Conservation (phyloP, 2,888 invertebrate genomes). For the Eupeodes latifasciatus region DNA sequence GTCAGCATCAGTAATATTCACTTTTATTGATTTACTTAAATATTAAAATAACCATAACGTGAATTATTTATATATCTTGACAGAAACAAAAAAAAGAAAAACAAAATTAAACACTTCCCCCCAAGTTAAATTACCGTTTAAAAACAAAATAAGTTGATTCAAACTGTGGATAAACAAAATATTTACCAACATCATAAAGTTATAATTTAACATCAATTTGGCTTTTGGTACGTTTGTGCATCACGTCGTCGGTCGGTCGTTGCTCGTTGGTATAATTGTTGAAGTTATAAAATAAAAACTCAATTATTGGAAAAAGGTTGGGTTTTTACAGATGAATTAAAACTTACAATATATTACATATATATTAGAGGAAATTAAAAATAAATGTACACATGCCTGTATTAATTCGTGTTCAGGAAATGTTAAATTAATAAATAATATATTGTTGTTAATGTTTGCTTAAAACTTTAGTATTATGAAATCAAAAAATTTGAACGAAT, state of each 20-base stretch:
- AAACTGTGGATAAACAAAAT: constrained; percentile 31
- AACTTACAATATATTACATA: not conserved
- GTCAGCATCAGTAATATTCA: not conserved
- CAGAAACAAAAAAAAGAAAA: not conserved
- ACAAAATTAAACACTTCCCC: not conserved
- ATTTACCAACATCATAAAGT: constrained; percentile 2
- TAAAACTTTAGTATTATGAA: no score
- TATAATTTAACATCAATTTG: constrained; percentile 15
- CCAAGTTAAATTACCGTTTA: constrained; percentile 3
- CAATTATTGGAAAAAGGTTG: not conserved
- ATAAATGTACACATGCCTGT: not conserved
- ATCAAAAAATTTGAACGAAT: no score
- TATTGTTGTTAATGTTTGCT: no score
- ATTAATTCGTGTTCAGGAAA: no score
- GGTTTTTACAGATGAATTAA: not conserved
- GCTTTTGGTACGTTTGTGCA: no score
- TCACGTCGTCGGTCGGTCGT: no score
- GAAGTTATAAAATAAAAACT: not conserved
- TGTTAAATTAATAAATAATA: no score
- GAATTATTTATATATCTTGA: not conserved
- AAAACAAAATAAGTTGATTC: not conserved
- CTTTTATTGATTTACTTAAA: constrained; percentile 4
- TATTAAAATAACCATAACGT: constrained; percentile 2
- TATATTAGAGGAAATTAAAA: not conserved
- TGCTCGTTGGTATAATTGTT: not conserved